Evolutionary conservation across 2,797 vertebrate genomes (phyloP).

Genomic region (Cyclura pinguis): DNA sequence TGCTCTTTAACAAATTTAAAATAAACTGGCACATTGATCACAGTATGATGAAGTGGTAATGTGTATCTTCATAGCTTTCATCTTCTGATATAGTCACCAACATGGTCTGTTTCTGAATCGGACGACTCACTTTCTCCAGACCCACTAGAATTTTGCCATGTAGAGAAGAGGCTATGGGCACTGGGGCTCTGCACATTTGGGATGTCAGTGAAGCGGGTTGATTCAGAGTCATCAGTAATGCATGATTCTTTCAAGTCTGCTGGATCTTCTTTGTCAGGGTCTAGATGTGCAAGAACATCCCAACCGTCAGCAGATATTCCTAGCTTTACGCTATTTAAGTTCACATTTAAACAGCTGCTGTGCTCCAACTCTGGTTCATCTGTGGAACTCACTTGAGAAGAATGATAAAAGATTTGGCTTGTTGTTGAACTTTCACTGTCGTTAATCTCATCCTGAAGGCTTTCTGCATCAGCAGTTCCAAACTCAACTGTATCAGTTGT

Average conservation of each 20-base stretch:
- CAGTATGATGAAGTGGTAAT: background rate
- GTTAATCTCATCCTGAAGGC: background rate
- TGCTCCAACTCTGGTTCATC: background rate
- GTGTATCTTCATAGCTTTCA: slow-evolving; percentile 45
- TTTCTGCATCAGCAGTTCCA: background rate
- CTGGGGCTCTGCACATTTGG: background rate
- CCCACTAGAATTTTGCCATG: slow-evolving; percentile 30
- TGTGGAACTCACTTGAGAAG: background rate
- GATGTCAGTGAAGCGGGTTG: background rate
- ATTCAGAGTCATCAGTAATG: slow-evolving; percentile 6
- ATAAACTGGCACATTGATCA: background rate
- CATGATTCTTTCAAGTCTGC: background rate
- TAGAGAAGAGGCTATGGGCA: background rate
- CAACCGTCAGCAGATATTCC: slow-evolving; percentile 35
- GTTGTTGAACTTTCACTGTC: background rate
- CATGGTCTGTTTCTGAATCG: slow-evolving; percentile 27
- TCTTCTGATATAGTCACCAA: slow-evolving; percentile 75
- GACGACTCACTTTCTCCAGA: slow-evolving; percentile 61
- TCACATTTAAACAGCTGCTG: slow-evolving; percentile 70
- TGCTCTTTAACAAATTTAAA: background rate
- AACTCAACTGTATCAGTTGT: background rate
- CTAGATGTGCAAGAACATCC: background rate
- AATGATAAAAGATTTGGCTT: rapidly evolving
- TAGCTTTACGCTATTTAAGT: slow-evolving; percentile 73
- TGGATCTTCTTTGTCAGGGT: background rate